Base-by-base conservation (phyloP, 2,113 vertebrate species). In the Triplophysa dalaica region DNA sequence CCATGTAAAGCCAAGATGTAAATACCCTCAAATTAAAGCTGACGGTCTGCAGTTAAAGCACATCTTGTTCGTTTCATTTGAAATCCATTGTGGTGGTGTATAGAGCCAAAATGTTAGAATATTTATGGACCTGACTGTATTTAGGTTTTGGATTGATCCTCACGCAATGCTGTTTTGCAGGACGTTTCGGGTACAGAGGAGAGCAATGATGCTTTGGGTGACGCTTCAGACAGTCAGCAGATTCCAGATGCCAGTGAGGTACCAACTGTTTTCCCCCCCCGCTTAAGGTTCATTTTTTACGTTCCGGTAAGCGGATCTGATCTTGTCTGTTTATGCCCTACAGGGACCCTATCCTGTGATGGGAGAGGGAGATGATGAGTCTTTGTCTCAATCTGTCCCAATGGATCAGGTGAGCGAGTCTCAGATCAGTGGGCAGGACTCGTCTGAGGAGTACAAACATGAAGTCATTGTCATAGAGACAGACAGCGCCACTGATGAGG, bases 401-500 rank as follows among this genome's bases (percentile, higher is more conserved):
- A 92, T 93, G 65, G 95, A 96, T 50, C 92, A 92, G 64, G 91
- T 93, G 60, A 88, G 79, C 4, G 83, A 84, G 66, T 79, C 93
- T 0, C 94, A 93, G 33, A 92, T 90, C 19, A 70, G 81, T 22
- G 90, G 89, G n/a, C 87, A 93, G 73, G 92, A 87, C 14, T 91
- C 91, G 10, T 86, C 93, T 21, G 88, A 96, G 70, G 87, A 92
- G 64, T 92, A 91, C 0, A 91, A 92, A 60, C 93, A 94, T 70
- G 94, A 96, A 26, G 93, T 98, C 82, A 95, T 98, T 64, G 90
- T 98, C 56, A 98, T 98, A 24, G 95, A 96, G 50, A 98, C 96
- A 0, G 97, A 98, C 86, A 96, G 96, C 33, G 95, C 95, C 70
- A 96, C 95, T 2, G 93, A 93, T 0, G 92, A 89, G 76, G 95